Evolutionary conservation across 2,797 vertebrate genomes (phyloP).

Genomic region (Capromys pilorides): DNA sequence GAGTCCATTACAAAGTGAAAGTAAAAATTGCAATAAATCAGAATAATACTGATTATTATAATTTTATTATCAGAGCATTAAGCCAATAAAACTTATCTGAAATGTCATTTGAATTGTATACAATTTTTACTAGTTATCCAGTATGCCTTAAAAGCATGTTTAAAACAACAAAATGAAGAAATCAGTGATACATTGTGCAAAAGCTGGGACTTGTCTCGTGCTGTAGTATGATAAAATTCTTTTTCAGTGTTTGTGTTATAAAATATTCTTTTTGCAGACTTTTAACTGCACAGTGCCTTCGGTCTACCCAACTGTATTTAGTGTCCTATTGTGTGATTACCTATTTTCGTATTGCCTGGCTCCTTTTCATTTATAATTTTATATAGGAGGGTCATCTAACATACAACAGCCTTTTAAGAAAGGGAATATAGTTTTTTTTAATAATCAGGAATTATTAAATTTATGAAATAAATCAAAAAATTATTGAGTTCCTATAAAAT

Average conservation of each 20-base stretch:
- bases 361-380: slow-evolving; percentile 82
- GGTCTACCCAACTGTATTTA: slow-evolving; percentile 77
- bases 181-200: slow-evolving; percentile 80
- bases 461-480: slow-evolving; percentile 84
- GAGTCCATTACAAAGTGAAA: slow-evolving; percentile 82
- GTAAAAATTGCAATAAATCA: slow-evolving; percentile 85
- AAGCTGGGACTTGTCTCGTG: slow-evolving; percentile 79
- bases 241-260: slow-evolving; percentile 73
- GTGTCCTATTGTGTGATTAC: slow-evolving; percentile 79
- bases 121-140: slow-evolving; percentile 86
- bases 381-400: slow-evolving; percentile 82
- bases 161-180: slow-evolving; percentile 83
- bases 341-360: slow-evolving; percentile 80
- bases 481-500: slow-evolving; percentile 83
- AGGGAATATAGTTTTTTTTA: slow-evolving; percentile 80
- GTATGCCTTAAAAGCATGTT: slow-evolving; percentile 84
- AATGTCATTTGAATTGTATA: slow-evolving; percentile 86
- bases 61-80: slow-evolving; percentile 88
- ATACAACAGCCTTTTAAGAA: slow-evolving; percentile 81
- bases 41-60: slow-evolving; percentile 88
- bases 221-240: slow-evolving; percentile 79
- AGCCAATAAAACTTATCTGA: slow-evolving; percentile 89
- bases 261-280: slow-evolving; percentile 76
- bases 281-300: slow-evolving; percentile 73
- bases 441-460: slow-evolving; percentile 86